phyloP scores from a whole-genome alignment of 2,888 invertebrate genomes.

The Colletes collaris region DNA sequence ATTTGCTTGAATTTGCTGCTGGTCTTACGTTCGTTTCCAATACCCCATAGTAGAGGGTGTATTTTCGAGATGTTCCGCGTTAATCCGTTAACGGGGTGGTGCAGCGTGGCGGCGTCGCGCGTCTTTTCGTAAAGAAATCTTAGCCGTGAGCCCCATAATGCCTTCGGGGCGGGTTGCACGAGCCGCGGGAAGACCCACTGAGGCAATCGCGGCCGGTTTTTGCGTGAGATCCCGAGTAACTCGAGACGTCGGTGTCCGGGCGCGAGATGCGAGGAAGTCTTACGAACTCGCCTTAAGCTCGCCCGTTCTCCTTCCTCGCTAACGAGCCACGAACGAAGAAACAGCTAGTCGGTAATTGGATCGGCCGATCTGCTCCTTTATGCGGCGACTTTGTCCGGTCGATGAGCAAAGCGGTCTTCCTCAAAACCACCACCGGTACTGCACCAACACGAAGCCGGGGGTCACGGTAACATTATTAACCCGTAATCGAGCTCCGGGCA shows the following conservation, averaged over 20 bases:
- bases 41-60: too few relatives aligned
- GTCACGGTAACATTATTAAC: constrained; percentile 72
- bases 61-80: too few relatives aligned
- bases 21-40: too few relatives aligned
- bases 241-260: constrained; percentile 34
- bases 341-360: constrained; percentile 69
- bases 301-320: constrained; percentile 45
- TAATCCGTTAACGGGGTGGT: too few relatives aligned
- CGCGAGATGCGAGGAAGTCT: constrained; percentile 66
- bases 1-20: too few relatives aligned
- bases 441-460: constrained; percentile 51
- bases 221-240: constrained; percentile 58
- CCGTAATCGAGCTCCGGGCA: constrained; percentile 72
- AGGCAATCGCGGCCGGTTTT: constrained; percentile 52
- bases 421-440: constrained; percentile 60
- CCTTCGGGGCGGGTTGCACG: constrained; percentile 16
- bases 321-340: constrained; percentile 71
- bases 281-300: constrained; percentile 64
- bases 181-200: constrained; percentile 58
- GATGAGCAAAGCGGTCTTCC: constrained; percentile 64
- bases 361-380: constrained; percentile 66
- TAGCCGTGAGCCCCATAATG: constrained; percentile 49
- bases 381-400: constrained; percentile 52
- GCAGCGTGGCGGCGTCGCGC: too few relatives aligned
- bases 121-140: constrained; percentile 58